These are phyloP conservation scores for Macaria notata DNA, from an alignment of 2,888 invertebrate species.

Conservation along the genomic window DNA sequence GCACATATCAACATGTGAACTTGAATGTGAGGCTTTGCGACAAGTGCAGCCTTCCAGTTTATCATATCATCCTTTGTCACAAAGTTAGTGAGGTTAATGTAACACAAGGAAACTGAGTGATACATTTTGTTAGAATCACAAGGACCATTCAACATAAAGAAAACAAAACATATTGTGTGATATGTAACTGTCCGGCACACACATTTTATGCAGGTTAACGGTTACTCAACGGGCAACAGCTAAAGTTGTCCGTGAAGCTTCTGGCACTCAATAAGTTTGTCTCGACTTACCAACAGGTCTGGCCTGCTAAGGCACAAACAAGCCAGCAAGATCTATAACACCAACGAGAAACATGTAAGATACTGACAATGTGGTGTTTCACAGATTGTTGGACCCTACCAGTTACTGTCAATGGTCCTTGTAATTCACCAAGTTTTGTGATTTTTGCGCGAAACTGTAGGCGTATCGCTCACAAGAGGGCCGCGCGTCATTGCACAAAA, in stretches of 20 bases:
- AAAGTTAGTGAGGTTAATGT: conserved; percentile 39
- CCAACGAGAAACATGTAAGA: conserved; percentile 78
- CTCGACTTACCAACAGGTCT: conserved; percentile 87
- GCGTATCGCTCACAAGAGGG: conserved; percentile 49
- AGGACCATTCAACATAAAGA: conserved; percentile 79
- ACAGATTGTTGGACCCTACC: conserved; percentile 66
- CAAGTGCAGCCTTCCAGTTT: conserved; percentile 12
- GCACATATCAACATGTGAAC: conserved; percentile 13
- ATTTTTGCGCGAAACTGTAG: conserved; percentile 77
- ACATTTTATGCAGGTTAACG: conserved; percentile 76
- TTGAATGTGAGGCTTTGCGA: conserved; percentile 12
- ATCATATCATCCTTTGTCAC: conserved; percentile 23
- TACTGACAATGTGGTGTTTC: conserved; percentile 73
- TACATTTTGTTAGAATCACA: conserved; percentile 75
- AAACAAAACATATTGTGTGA: conserved; percentile 55
- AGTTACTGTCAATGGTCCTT: conserved; percentile 76
- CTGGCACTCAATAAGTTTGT: conserved; percentile 64
- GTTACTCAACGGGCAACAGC: conserved; percentile 72
- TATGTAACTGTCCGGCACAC: conserved; percentile 72
- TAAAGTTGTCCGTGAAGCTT: conserved; percentile 70
- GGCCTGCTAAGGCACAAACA: conserved; percentile 88
- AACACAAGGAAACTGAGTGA: conserved; percentile 39
- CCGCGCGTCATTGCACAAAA: conserved; percentile 55
- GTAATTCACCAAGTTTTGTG: conserved; percentile 73
- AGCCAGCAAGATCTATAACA: conserved; percentile 89